These are phyloP conservation scores for Drosophila ohnishii DNA, from an alignment of 1,140 invertebrate species.

Conservation along the genomic window DNA sequence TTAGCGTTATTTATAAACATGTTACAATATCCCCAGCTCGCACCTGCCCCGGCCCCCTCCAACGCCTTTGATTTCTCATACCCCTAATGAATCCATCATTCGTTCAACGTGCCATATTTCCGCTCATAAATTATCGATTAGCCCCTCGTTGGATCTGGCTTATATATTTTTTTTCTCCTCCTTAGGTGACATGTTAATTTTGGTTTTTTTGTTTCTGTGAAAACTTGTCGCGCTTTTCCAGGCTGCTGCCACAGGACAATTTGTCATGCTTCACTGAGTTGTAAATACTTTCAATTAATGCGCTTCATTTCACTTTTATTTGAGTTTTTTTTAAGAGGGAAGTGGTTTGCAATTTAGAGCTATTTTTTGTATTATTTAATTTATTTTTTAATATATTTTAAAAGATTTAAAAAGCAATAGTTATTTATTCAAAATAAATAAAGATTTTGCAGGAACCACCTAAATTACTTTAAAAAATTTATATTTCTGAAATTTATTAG, in stretches of 20 bases:
- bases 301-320: conserved; percentile 33
- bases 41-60: conserved; percentile 11
- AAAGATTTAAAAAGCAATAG: not conserved
- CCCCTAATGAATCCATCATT: conserved; percentile 41
- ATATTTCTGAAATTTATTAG: not conserved
- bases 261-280: conserved; percentile 51
- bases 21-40: conserved; percentile 50
- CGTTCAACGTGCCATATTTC: conserved; percentile 55
- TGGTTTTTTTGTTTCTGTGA: conserved; percentile 42
- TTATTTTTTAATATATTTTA: not conserved
- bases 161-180: conserved; percentile 13
- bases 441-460: not conserved
- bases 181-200: conserved; percentile 68
- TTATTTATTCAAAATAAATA: not conserved
- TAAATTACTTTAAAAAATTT: not conserved
- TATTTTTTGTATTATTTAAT: not conserved
- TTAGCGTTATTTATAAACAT: conserved; percentile 79
- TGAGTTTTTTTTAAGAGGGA: not conserved
- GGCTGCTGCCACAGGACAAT: conserved; percentile 31
- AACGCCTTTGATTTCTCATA: not conserved
- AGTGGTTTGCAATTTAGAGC: not conserved
- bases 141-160: conserved; percentile 42
- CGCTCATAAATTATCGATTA: conserved; percentile 78
- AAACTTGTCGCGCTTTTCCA: conserved; percentile 54
- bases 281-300: conserved; percentile 67